A percentile compares a stretch with the other conserved stretches of the same genome.
Evolutionary conservation across 2,888 invertebrate genomes (phyloP).

Genomic region (Philhelius pedissequus): DNA sequence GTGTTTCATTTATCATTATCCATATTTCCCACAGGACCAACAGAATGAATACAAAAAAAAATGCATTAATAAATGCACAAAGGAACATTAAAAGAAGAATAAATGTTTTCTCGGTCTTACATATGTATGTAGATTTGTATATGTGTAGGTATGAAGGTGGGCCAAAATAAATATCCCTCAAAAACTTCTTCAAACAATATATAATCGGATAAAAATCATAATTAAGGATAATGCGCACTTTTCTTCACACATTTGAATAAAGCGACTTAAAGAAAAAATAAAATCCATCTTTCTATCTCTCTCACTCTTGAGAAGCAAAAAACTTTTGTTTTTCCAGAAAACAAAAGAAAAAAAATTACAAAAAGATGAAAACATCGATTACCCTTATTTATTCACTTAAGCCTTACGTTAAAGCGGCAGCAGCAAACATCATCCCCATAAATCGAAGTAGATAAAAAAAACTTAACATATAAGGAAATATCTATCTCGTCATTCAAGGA

Average conservation of each 20-base stretch:
- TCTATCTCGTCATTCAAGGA: constrained; percentile 11
- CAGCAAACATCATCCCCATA: constrained; percentile 59
- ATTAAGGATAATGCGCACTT: constrained; percentile 61
- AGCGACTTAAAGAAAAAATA: neutral
- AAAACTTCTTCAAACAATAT: constrained; percentile 19
- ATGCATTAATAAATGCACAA: constrained; percentile 39
- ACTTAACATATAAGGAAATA: constrained; percentile 14
- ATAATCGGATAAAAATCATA: constrained; percentile 47
- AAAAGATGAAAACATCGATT: constrained; percentile 44
- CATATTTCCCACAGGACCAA: constrained; percentile 62
- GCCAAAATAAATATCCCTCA: constrained; percentile 1
- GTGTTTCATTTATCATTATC: constrained; percentile 65
- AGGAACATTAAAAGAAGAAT: constrained; percentile 16
- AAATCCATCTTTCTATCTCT: neutral
- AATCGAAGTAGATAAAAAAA: constrained; percentile 53
- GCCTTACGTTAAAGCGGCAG: constrained; percentile 53
- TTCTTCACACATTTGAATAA: constrained; percentile 56
- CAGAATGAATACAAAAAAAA: neutral
- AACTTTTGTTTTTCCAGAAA: neutral
- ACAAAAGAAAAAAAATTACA: neutral
- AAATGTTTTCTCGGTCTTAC: neutral
- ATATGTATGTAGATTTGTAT: neutral
- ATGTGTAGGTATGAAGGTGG: neutral
- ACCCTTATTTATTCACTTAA: constrained; percentile 68
- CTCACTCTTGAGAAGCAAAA: neutral